These are phyloP conservation scores for Malurus cyaneus DNA, from an alignment of 2,113 vertebrate genomes.

Conservation along the genomic window DNA sequence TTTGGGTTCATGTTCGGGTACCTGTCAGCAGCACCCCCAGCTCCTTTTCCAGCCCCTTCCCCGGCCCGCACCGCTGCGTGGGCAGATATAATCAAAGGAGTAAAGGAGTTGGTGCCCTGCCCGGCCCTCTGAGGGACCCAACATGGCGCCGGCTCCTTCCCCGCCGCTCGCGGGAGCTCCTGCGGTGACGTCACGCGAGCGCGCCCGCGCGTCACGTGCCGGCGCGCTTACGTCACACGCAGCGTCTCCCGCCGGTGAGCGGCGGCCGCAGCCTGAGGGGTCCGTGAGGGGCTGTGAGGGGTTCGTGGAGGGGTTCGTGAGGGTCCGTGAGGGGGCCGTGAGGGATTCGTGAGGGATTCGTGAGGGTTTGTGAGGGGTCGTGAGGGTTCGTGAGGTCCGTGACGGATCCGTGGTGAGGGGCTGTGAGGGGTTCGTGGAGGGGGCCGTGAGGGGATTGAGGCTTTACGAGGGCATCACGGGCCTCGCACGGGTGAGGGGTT, in stretches of 20 bases:
- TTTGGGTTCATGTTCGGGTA: background rate
- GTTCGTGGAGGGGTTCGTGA: too few relatives aligned
- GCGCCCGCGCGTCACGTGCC: background rate
- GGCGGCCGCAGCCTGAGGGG: background rate
- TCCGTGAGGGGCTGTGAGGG: background rate
- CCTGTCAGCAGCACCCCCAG: background rate
- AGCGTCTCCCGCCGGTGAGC: background rate
- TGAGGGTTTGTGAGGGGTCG: too few relatives aligned
- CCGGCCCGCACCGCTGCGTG: background rate
- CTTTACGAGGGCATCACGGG: too few relatives aligned
- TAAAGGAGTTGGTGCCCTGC: accelerated
- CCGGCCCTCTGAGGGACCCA: background rate
- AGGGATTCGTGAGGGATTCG: too few relatives aligned
- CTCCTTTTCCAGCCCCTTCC: background rate
- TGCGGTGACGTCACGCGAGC: background rate
- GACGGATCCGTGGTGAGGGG: too few relatives aligned
- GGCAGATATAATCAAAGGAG: accelerated
- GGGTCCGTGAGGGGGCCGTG: too few relatives aligned
- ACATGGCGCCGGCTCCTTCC: background rate
- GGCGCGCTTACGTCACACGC: background rate
- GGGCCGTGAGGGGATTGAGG: too few relatives aligned
- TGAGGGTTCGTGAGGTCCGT: too few relatives aligned
- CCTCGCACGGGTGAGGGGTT: too few relatives aligned
- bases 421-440: too few relatives aligned
- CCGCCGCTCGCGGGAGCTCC: too few relatives aligned